Base-by-base conservation (phyloP, 2,113 vertebrate species). In the Gorilla gorilla region DNA sequence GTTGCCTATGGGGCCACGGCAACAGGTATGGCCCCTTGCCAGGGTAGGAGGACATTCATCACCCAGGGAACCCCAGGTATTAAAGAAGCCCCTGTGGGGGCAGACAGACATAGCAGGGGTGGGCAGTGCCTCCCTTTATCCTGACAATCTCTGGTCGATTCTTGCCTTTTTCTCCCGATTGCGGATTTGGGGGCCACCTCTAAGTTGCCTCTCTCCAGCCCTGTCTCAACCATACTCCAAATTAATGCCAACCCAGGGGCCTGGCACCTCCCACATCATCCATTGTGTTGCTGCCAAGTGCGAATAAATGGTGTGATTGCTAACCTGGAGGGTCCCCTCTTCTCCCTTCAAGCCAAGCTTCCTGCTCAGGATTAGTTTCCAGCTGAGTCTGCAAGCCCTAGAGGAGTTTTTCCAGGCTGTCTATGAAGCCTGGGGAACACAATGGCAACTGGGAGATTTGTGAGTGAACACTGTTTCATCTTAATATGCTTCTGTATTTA, bases 201-300 rank as follows among this genome's bases (percentile, higher is more conserved):
- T 17, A 17, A 55, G 45, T 30, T 25, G 3, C 32, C 13, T 11
- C 14, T 32, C 38, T 43, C 23, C 11, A 20, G 66, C 48, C 20
- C 43, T 25, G 23, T 75, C 48, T 10, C 3, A 35, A 32, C 72
- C 73, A 35, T 23, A 3, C 14, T n/a, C 30, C 1, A 0, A 32
- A 6, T 48, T 27, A 16, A 93, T 94, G 97, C 96, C 97, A 96
- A 72, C 32, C 35, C 5, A 17, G 35, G 87, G 81, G 14, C 25
- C 52, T 13, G 12, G 27, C 6, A 10, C 22, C 43, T 10, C 45
- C 38, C n/a, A 8, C 27, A 32, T 64, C 61, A 64, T 64, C 61
- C 18, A 35, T 30, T 18, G 17, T 75, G 55, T 55, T 30, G 14
- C 38, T 0, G 1, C 76, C 78, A 32, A 18, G 22, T 23, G 25